Evolutionary conservation across 2,888 invertebrate genomes (phyloP), one percentile per base, ranked within the genome.

Genomic region (Caenorhabditis sp.): DNA sequence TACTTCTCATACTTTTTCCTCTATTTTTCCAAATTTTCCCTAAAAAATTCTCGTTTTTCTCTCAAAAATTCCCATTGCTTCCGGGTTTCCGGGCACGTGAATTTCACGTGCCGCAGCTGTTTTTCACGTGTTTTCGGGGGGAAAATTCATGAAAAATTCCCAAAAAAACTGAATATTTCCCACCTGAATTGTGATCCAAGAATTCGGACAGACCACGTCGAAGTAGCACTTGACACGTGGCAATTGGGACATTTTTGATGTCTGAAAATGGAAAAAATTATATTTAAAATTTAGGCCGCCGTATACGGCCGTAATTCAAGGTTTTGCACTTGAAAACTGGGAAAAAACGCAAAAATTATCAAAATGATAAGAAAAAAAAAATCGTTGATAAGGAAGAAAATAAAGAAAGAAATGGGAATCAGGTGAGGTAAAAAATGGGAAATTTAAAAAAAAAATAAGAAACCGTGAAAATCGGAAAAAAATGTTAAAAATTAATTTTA

Each of bases 101-200:
- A 20, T 35, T 58, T 58, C 58, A 18, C 58, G 20, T 58, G 32
- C 40, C 58, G 2, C 56, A 32, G 9, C 5, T 18, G 11, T 18
- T 56, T 32, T 56, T 28, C 56, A 56, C 56, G 32, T 58, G 58
- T 56, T 32, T 56, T 28, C 56, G 32, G 32, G 32, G 35, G 58
- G 11, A 24, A 51, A 51, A 51, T 24, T 24, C 11, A 22, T 28
- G 44, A 50, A 35, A 35, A 37, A 35, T n/a, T n/a, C n/a, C 37
- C 40, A 53, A 65, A 22, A 35, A 20, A n/a, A 40, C 3, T 20
- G 51, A 28, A 20, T 9, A 18, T 61, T 6, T 6, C 40, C 13
- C 40, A 72, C 80, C 80, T 81, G 81, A 47, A 81, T 53, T 22
- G 81, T 81, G 40, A 81, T 61, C 81, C 81, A 81, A 18, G 81